Base-by-base conservation (phyloP, 2,113 vertebrate genomes). In the Helogale parvula region DNA sequence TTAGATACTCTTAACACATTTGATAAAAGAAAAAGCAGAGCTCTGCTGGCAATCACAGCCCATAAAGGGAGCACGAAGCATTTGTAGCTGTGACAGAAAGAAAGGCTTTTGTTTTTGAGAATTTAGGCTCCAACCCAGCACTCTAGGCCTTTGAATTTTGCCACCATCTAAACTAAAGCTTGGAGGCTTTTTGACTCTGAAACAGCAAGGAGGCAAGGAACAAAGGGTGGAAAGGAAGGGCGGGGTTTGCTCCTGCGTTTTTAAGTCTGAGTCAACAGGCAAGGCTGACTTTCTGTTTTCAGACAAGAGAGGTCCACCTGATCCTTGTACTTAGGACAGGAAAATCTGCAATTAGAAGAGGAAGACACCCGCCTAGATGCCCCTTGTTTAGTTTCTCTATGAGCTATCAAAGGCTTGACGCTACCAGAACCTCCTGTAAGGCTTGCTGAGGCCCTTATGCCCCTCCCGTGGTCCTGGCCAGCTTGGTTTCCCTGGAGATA, bases 121-220 rank as follows among this genome's bases (percentile, higher is more conserved):
- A 90, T 76, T 72, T 35, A 47, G 10, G 35, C 68, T 96, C 66
- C 45, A 54, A 35, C 52, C 25, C 31, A 15, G 15, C 11, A 7
- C 50, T 38, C 12, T 0, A 65, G 96, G 72, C 87, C 85, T 96
- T 96, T 88, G 92, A 65, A 31, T 85, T 81, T 81, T 74, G 35
- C 81, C 31, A 84, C 71, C 21, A 7, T 68, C 88, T 68, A 38
- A 71, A 77, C 33, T 25, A 72, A 85, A 60, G 33, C 79, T 91
- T 41, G 0, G 2, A 52, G 68, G 45, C 19, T 82, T 93, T 90
- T 76, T 79, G 65, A 71, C 41, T 85, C 25, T 86, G 81, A 80
- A 80, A 38, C 35, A 90, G 74, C 54, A 19, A 57, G n/a, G 80
- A 84, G 72, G 27, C 35, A 38, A 45, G 47, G 11, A 71, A 76